Evolutionary conservation across 2,888 invertebrate genomes (phyloP), one percentile per base, ranked within the genome.

Genomic region (Ophraella communa): DNA sequence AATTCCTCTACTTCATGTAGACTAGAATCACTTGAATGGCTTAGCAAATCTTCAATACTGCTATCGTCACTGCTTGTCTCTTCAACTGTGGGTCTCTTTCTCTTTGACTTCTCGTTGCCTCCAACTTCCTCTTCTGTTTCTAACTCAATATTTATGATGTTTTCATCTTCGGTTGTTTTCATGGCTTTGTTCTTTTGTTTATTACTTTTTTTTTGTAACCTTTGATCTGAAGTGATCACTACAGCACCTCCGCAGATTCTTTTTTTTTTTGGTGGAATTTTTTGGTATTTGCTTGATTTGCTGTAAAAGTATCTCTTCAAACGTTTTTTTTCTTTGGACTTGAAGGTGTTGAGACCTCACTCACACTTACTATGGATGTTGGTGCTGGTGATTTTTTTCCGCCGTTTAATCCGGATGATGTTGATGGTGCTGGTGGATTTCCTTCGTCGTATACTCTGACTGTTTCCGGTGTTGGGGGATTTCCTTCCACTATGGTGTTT

Each of bases 191-290:
- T 33, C 18, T 18, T 33, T 24, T 23, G 4, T n/a, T 24, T 24
- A 7, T 24, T 24, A 24, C 33, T n/a, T 53, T 30, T 33, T 53
- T 35, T 53, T 53, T 53, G 33, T 33, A 33, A 14, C 53, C 18
- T 33, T 33, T 53, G n/a, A 27, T 56, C 45, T 44, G 27, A 44
- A 74, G 75, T 53, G 3, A 53, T 61, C 53, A 54, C 61, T 53
- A 30, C 54, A 30, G 53, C 61, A 61, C 53, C 24, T 30, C 18
- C 53, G 47, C 53, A 61, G 33, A 58, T 58, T 58, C 17, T 49
- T 21, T 47, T 61, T 44, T 30, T 17, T 11, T n/a, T n/a, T n/a
- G n/a, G 45, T 54, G 61, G 53, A 39, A 24, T 21, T 18, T 59
- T 59, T 59, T 39, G 57, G 35, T 21, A 42, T 51, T 59, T 59